These are phyloP conservation scores for Anas platyrhynchos DNA, from an alignment of 2,113 vertebrate species.

Conservation along the genomic window DNA sequence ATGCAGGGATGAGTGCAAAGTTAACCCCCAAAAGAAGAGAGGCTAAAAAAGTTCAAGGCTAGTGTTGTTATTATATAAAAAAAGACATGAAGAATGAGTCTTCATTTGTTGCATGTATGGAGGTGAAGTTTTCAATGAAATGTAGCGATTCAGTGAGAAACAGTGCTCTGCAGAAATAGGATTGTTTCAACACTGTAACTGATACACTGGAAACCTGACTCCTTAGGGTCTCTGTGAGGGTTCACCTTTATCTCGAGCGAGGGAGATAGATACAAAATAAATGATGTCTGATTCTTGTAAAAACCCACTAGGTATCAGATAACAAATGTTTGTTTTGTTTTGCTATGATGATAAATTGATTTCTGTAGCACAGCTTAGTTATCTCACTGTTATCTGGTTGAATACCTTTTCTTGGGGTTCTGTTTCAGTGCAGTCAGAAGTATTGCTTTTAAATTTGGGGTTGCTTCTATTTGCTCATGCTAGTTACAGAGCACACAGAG, in stretches of 20 bases:
- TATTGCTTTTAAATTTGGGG: constrained; percentile 35
- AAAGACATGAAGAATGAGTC: not conserved
- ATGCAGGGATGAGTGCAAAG: not conserved
- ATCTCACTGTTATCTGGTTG: constrained; percentile 65
- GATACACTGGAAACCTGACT: not conserved
- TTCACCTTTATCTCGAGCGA: not conserved
- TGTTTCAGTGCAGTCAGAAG: constrained; percentile 36
- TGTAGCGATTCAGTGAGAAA: not conserved
- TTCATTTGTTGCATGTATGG: not conserved
- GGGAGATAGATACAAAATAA: constrained; percentile 12
- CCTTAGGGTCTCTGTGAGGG: not conserved
- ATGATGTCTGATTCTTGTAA: not conserved
- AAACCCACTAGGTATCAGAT: not conserved
- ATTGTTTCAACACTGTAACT: not conserved
- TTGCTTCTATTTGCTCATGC: constrained; percentile 45
- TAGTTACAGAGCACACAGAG: not conserved
- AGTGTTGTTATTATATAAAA: not conserved
- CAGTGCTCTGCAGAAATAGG: not conserved
- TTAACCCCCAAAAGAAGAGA: not conserved
- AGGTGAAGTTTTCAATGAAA: not conserved
- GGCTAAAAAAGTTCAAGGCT: not conserved
- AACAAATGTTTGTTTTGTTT: constrained; percentile 26
- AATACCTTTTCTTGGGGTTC: constrained; percentile 66
- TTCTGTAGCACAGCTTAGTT: constrained; percentile 57
- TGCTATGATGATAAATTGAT: constrained; percentile 56